A percentile compares a stretch with the other conserved stretches of the same genome.
phyloP scores from a whole-genome alignment of 2,888 invertebrate species.

The Timema podura region DNA sequence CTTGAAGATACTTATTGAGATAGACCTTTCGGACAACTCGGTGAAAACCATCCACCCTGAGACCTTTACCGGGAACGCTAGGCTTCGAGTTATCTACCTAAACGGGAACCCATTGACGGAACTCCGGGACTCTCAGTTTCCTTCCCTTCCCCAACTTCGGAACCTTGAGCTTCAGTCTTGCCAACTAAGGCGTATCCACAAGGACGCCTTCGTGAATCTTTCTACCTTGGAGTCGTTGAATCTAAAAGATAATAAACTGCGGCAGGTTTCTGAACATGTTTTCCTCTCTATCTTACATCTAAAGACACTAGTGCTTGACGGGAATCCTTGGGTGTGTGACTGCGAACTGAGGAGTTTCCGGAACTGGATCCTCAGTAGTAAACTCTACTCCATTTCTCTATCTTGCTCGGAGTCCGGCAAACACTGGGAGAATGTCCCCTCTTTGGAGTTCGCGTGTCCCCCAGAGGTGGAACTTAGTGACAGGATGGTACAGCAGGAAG shows the following conservation, averaged over 20 bases:
- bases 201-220: slow-evolving; percentile 71
- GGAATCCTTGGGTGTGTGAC: slow-evolving; percentile 89
- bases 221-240: slow-evolving; percentile 70
- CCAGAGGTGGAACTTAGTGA: slow-evolving; percentile 56
- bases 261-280: slow-evolving; percentile 61
- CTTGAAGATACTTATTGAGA: slow-evolving; percentile 78
- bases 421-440: slow-evolving; percentile 71
- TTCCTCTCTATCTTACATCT: slow-evolving; percentile 70
- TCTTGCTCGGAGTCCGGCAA: slow-evolving; percentile 58
- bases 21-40: slow-evolving; percentile 81
- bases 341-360: slow-evolving; percentile 80
- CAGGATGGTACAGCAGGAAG: slow-evolving; percentile 67
- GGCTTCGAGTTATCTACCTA: slow-evolving; percentile 70
- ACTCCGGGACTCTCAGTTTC: slow-evolving; percentile 74
- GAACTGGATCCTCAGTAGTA: slow-evolving; percentile 76
- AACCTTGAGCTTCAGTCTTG: slow-evolving; percentile 78
- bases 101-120: slow-evolving; percentile 77
- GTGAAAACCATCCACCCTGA: slow-evolving; percentile 68
- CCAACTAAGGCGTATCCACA: slow-evolving; percentile 68
- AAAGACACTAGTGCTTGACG: slow-evolving; percentile 74
- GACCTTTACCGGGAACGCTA: slow-evolving; percentile 80
- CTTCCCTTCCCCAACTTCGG: slow-evolving; percentile 72
- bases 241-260: slow-evolving; percentile 75
- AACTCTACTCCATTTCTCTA: slow-evolving; percentile 70
- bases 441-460: slow-evolving; percentile 76